phyloP scores from a whole-genome alignment of 2,888 invertebrate genomes.

The Nomada ruficornis region DNA sequence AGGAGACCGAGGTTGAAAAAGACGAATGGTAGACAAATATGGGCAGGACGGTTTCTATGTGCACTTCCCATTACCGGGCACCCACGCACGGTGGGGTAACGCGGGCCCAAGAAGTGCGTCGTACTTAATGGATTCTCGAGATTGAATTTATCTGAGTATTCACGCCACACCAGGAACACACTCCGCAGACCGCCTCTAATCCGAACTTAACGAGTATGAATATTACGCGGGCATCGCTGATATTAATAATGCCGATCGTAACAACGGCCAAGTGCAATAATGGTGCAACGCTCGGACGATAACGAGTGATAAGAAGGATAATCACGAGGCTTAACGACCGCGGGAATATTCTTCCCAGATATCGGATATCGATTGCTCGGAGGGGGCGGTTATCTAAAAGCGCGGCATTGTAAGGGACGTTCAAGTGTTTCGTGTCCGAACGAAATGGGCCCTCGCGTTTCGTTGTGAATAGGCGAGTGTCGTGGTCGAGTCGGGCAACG shows the following conservation, averaged over 20 bases:
- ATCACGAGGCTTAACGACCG: slow-evolving; percentile 41
- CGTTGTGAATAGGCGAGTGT: neutral
- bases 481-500: neutral
- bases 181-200: slow-evolving; percentile 53
- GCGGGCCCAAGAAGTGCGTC: slow-evolving; percentile 71
- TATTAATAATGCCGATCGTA: slow-evolving; percentile 68
- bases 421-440: neutral
- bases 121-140: slow-evolving; percentile 74
- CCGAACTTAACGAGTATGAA: slow-evolving; percentile 69
- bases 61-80: slow-evolving; percentile 82
- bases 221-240: slow-evolving; percentile 60
- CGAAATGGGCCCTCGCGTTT: neutral
- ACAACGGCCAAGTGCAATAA: slow-evolving; percentile 55
- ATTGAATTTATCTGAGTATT: slow-evolving; percentile 76
- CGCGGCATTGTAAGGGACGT: neutral
- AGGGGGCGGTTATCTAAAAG: neutral
- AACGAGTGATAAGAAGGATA: slow-evolving; percentile 59
- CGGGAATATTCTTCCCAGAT: slow-evolving; percentile 52
- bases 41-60: slow-evolving; percentile 81
- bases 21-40: slow-evolving; percentile 81
- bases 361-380: slow-evolving; percentile 63
- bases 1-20: slow-evolving; percentile 69
- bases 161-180: slow-evolving; percentile 55
- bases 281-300: slow-evolving; percentile 48
- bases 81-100: slow-evolving; percentile 78